Base-by-base conservation (phyloP, 2,888 invertebrate species). In the Microctonus aethiopoides region DNA sequence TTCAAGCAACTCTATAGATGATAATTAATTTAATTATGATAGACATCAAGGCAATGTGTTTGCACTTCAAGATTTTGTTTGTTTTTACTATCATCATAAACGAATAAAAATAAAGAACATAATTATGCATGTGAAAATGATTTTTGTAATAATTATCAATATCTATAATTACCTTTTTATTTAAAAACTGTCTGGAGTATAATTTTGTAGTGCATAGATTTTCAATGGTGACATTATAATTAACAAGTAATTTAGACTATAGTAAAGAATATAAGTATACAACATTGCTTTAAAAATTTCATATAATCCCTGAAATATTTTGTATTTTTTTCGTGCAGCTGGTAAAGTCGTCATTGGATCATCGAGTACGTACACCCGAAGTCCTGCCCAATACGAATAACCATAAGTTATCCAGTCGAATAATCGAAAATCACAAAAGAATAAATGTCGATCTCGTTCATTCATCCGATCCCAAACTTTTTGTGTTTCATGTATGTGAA, bases 381-480 rank as follows among this genome's bases (percentile, higher is more conserved):
- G 20, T 54, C 79, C 79, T 0, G 62, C 46, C 77, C 79, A 77
- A 66, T 67, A 78, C 1, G 65, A 24, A 1, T 54, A 24, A 24
- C 52, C 26, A 57, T 73, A 79, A 10, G 76, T 75, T 3, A 67
- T 56, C 82, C 81, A 83, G 32, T 81, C 71, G 1, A 83, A 7
- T 4, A 61, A 63, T n/a, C 78, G 73, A 2, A 81, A 56, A 68
- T 84, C 81, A 56, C 80, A 77, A 52, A 60, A 73, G 70, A 84
- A 83, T 51, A 79, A 63, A 65, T 79, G 72, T 2, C 71, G 73
- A 69, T 83, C 81, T 0, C 73, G 70, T 0, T 61, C n/a, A 36
- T 74, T 76, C 77, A 82, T 76, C 11, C 67, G 65, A n/a, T 77
- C 76, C 77, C 73, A 76, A 1, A 80, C 73, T 63, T 76, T 74